phyloP scores from a whole-genome alignment of 2,797 vertebrate species.

The Myripristis murdjan region DNA sequence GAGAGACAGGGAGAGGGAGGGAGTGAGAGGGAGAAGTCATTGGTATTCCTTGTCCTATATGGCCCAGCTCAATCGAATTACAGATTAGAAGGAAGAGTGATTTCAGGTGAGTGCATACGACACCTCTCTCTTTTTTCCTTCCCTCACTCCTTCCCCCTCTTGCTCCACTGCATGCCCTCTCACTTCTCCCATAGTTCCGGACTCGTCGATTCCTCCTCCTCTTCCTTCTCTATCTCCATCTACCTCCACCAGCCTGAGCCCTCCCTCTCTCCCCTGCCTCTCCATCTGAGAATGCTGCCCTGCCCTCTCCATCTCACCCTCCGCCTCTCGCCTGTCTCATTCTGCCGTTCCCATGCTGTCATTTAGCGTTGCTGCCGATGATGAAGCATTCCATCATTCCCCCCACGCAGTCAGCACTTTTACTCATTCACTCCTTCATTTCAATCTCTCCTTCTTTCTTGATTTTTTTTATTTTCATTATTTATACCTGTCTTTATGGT shows the following conservation, averaged over 20 bases:
- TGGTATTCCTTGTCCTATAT: conserved; percentile 15
- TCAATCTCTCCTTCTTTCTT: conserved; percentile 42
- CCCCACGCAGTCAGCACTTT: conserved; percentile 60
- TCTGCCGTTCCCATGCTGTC: conserved; percentile 54
- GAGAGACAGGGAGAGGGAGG: conserved; percentile 2
- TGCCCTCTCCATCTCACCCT: conserved; percentile 24
- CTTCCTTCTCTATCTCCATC: background rate
- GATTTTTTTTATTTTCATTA: conserved; percentile 53
- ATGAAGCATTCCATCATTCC: conserved; percentile 59
- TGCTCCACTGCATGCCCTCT: conserved; percentile 39
- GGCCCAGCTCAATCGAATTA: conserved; percentile 30
- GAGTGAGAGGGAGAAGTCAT: background rate
- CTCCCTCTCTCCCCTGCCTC: conserved; percentile 16
- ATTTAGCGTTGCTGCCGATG: conserved; percentile 56
- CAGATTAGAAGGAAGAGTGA: conserved; percentile 47
- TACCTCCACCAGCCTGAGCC: conserved; percentile 14
- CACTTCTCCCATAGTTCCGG: conserved; percentile 9
- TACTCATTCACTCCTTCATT: conserved; percentile 58
- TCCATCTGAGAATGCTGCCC: conserved; percentile 8
- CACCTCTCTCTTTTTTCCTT: conserved; percentile 21
- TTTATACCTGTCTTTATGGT: conserved; percentile 49
- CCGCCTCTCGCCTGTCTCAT: conserved; percentile 29
- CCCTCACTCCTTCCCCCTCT: conserved; percentile 28
- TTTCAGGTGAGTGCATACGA: conserved; percentile 36
- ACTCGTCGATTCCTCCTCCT: conserved; percentile 20